These are phyloP conservation scores for Chymomyza procnemis DNA, from an alignment of 2,888 invertebrate genomes.

Conservation along the genomic window DNA sequence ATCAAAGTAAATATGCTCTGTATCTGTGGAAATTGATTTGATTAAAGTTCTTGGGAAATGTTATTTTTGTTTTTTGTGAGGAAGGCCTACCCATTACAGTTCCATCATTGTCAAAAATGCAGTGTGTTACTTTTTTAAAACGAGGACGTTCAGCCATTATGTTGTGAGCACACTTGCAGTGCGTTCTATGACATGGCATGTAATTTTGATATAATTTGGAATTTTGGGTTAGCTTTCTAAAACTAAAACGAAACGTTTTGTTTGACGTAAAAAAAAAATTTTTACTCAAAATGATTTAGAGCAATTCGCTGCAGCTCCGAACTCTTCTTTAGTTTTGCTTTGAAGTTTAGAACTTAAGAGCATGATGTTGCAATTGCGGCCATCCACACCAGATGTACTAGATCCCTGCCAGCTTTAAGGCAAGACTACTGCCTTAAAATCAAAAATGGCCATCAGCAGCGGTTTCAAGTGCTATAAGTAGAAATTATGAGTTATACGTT, in stretches of 20 bases:
- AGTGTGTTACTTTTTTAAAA: conserved; percentile 35
- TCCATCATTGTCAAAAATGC: conserved; percentile 57
- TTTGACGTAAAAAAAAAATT: too few species aligned
- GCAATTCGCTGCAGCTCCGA: too few species aligned
- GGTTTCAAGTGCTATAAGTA: too few species aligned
- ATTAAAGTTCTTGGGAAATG: not conserved
- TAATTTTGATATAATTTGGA: not conserved
- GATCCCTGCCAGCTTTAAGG: too few species aligned
- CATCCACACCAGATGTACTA: too few species aligned
- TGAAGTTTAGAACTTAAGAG: too few species aligned
- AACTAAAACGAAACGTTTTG: not conserved
- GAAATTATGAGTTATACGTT: too few species aligned
- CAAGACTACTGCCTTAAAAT: too few species aligned
- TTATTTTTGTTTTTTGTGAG: not conserved
- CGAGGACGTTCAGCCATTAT: not conserved
- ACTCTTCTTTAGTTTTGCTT: too few species aligned
- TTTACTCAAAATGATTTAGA: too few species aligned
- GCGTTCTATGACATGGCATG: not conserved
- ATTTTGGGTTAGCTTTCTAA: not conserved
- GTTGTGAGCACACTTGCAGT: not conserved
- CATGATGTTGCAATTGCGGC: too few species aligned
- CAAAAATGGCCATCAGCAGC: too few species aligned
- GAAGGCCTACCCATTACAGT: conserved; percentile 43
- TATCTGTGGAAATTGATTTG: conserved; percentile 81
- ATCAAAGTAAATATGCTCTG: conserved; percentile 86